A percentile compares a stretch with the other conserved stretches of the same genome.
Evolutionary conservation across 2,113 vertebrate genomes (phyloP).

Genomic region (Rhipidura dahli): DNA sequence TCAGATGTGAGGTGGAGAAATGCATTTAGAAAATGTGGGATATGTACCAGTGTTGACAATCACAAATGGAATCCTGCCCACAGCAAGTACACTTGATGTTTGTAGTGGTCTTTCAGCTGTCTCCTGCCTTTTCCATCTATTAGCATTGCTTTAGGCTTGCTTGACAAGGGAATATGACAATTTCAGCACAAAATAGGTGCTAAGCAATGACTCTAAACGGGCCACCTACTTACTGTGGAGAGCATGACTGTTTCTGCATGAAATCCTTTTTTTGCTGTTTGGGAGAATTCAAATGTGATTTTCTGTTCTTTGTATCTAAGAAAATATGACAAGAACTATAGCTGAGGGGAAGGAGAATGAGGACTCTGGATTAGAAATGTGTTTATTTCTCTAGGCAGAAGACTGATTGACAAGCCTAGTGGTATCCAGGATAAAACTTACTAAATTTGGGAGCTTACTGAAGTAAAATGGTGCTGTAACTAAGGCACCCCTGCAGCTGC

Average conservation of each 20-base stretch:
- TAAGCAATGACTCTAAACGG: conserved; percentile 1
- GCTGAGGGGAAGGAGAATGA: conserved; percentile 60
- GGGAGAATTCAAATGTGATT: conserved; percentile 47
- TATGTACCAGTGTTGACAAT: conserved; percentile 18
- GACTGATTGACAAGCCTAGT: conserved; percentile 7
- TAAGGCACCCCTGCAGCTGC: background rate
- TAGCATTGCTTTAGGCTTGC: conserved; percentile 38
- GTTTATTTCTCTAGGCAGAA: conserved; percentile 53
- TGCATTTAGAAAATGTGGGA: background rate
- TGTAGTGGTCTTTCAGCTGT: conserved; percentile 10
- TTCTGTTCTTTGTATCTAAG: conserved; percentile 24
- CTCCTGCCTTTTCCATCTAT: conserved; percentile 6
- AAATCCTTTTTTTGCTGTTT: conserved; percentile 26
- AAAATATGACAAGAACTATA: conserved; percentile 39
- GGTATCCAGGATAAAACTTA: background rate
- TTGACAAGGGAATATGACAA: conserved; percentile 44
- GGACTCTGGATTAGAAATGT: conserved; percentile 37
- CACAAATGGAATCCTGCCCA: conserved; percentile 29
- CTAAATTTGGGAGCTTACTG: background rate
- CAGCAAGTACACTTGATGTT: background rate
- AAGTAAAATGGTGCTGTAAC: background rate
- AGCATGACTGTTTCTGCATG: conserved; percentile 34
- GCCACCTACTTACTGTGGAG: background rate
- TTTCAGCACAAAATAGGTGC: conserved; percentile 31
- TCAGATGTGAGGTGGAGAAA: conserved; percentile 38